Conservation (phyloP, 2,797 vertebrate species). For the Okamejei kenojei region DNA sequence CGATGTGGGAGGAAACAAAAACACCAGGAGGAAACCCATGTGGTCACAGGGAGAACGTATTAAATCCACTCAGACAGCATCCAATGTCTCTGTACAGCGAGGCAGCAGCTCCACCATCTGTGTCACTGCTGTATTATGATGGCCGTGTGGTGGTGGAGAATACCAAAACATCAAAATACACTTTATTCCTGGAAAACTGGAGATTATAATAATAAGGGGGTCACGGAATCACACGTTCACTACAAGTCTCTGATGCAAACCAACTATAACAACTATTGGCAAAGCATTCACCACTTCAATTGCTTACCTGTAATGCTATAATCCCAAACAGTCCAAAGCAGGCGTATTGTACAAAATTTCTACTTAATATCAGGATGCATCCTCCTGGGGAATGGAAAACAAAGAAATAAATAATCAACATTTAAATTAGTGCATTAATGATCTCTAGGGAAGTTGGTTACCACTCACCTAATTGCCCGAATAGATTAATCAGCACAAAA, state of each 20-base stretch:
- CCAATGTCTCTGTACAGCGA: no score
- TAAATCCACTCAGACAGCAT: no score
- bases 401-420: slow-evolving; percentile 34
- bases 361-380: slow-evolving; percentile 91
- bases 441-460: neutral
- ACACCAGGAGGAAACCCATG: no score
- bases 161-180: neutral
- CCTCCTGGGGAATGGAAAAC: slow-evolving; percentile 64
- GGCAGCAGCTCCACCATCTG: no score
- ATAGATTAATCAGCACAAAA: slow-evolving; percentile 90
- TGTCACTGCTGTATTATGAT: no score
- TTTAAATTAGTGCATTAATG: no score
- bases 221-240: neutral
- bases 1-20: no score
- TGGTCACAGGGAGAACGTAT: no score
- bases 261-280: neutral
- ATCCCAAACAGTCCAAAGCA: slow-evolving; percentile 95
- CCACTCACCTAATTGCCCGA: slow-evolving; percentile 88
- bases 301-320: slow-evolving; percentile 87
- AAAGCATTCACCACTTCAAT: no score
- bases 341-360: slow-evolving; percentile 95
- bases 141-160: neutral
- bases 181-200: neutral
- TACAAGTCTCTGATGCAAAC: neutral
- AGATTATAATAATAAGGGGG: neutral